Evolutionary conservation across 2,888 invertebrate species (phyloP), one percentile per base, ranked within the genome.

Genomic region (Trachelus troglodyta): DNA sequence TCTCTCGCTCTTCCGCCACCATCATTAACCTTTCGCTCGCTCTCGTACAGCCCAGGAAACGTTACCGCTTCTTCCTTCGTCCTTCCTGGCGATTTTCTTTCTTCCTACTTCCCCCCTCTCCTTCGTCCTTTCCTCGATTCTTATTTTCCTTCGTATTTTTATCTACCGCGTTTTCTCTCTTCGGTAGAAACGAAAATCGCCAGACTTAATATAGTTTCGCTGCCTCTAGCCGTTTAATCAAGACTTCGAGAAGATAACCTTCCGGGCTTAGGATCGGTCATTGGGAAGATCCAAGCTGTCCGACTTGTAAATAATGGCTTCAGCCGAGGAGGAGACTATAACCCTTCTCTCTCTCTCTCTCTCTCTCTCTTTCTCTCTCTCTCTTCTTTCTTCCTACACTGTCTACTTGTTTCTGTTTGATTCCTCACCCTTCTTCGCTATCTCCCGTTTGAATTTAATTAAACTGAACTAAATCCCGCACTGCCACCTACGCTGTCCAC

Each of bases 251-350:
- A 69, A 74, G 77, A 75, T 77, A 75, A 77, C 75, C 77, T 75
- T 40, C 31, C 37, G 74, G 69, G 74, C 77, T 77, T 35, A 77
- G 74, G 74, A 77, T 69, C 74, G 77, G 74, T 73, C 77, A 77
- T 77, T 77, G 69, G 69, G 40, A 77, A 75, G 74, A 74, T 75
- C 73, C 75, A n/a, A 69, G 75, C 69, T 75, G 77, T 69, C 69
- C 75, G 34, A 77, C 77, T 77, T 71, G 75, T 69, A 75, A 77
- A 75, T 77, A 77, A 77, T 77, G 40, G 75, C 77, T 77, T 40
- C 69, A 56, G 56, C 23, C 23, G 56, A 56, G 23, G 9, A 23
- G 23, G 56, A 56, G 56, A 56, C 56, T 56, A 2, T 56, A 23
- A 9, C 56, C 56, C 4, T 69, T 69, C 69, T n/a, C 23, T 69